A percentile compares a stretch with the other conserved stretches of the same genome.
phyloP scores from a whole-genome alignment of 1,140 invertebrate genomes.

The Chionoecetes opilio region DNA sequence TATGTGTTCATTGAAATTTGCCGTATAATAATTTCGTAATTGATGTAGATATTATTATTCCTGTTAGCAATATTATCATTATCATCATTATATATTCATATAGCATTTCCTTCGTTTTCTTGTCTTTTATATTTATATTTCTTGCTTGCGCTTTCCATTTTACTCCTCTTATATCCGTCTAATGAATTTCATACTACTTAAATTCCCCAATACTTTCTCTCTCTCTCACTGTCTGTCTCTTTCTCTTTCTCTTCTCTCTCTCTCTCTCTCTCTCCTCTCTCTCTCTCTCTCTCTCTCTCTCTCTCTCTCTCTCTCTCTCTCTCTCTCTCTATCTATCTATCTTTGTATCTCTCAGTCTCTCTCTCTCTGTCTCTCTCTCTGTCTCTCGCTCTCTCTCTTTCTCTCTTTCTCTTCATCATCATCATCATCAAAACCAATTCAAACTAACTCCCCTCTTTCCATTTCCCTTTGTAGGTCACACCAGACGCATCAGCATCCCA shows the following conservation, averaged over 20 bases:
- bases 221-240: background rate
- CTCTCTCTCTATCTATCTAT: background rate
- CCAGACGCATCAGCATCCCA: slow-evolving; percentile 90
- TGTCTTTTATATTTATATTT: background rate
- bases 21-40: no score
- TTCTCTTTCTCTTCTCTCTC: background rate
- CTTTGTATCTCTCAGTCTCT: background rate
- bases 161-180: background rate
- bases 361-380: slow-evolving; percentile 52
- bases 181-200: background rate
- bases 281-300: slow-evolving; percentile 50
- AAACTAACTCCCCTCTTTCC: background rate
- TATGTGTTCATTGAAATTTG: no score
- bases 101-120: no score
- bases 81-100: no score
- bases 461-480: slow-evolving; percentile 87
- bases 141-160: background rate
- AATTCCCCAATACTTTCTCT: no score
- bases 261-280: background rate
- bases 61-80: no score
- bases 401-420: background rate
- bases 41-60: no score
- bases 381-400: background rate
- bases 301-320: slow-evolving; percentile 38
- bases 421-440: background rate